Conservation (phyloP, 2,888 invertebrate genomes). For the Brenthis hecate region DNA sequence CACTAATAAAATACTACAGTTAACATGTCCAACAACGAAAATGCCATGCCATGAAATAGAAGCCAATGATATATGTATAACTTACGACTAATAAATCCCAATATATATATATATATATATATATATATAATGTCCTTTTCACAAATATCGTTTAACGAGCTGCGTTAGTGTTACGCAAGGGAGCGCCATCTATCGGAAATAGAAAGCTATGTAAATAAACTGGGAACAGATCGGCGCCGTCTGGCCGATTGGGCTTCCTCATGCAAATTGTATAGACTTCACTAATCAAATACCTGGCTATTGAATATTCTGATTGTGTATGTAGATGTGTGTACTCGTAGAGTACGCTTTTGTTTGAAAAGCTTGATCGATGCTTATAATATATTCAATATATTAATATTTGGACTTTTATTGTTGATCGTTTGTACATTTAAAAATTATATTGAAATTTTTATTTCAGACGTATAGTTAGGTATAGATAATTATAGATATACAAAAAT, state of each 20-base stretch:
- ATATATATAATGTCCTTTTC: slow-evolving; percentile 28
- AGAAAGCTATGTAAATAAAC: slow-evolving; percentile 71
- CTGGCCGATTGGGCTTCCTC: slow-evolving; percentile 52
- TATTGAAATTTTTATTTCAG: too few species aligned
- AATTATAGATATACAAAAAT: too few species aligned
- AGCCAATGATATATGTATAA: background rate
- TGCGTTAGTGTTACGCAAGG: slow-evolving; percentile 51
- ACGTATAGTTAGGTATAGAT: too few species aligned
- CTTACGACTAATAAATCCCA: slow-evolving; percentile 29
- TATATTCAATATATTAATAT: too few species aligned
- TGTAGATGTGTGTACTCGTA: background rate
- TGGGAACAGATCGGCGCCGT: slow-evolving; percentile 52
- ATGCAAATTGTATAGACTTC: slow-evolving; percentile 54
- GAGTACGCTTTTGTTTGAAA: background rate
- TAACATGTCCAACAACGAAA: slow-evolving; percentile 9
- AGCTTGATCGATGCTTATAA: too few species aligned
- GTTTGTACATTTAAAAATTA: too few species aligned
- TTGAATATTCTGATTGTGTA: slow-evolving; percentile 21
- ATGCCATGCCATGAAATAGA: slow-evolving; percentile 21
- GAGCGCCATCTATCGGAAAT: slow-evolving; percentile 69
- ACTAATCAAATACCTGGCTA: slow-evolving; percentile 33
- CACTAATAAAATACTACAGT: slow-evolving; percentile 2
- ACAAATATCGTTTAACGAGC: slow-evolving; percentile 41
- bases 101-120: slow-evolving; percentile 10
- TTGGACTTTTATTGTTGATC: too few species aligned